Evolutionary conservation across 2,888 invertebrate species (phyloP), one percentile per base, ranked within the genome.

Genomic region (Ophion ellenae): DNA sequence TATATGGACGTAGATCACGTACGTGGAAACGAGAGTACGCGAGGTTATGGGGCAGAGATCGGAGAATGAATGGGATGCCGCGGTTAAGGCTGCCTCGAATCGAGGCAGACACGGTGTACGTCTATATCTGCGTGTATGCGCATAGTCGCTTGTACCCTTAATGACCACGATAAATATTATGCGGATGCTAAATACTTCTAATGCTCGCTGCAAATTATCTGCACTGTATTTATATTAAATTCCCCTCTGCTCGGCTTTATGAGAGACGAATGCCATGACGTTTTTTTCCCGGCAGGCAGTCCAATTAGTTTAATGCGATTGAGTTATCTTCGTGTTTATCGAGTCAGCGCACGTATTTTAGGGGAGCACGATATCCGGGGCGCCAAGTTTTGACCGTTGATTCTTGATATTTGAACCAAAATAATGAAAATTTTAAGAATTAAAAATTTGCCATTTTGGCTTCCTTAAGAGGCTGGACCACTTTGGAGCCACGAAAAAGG

Each of bases 21-120:
- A 75, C 64, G 14, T n/a, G 53, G 67, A 59, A 57, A 40, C 32
- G 24, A 45, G 53, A 53, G 47, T 57, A 61, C 61, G 77, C 64
- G 45, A 75, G 28, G 67, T 67, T 61, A 61, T 69, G 36, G 36
- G 40, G 32, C 66, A 61, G 17, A 32, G 59, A 71, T 71, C 69
- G 32, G 24, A 63, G 47, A 81, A 71, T 71, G 45, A 71, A 76
- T 61, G 36, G 10, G 66, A 45, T 64, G 63, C 28, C 69, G 36
- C 40, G 69, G 67, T 64, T 66, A 75, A 86, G 36, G 80, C 69
- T 86, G 36, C 73, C 81, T 74, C 28, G 4, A 69, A 69, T 36
- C 59, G n/a, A 10, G 9, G 32, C 28, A 71, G 36, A 10, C n/a
- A 71, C n/a, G 36, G 14, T 36, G 57, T 32, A 59, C 53, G 59